Base-by-base conservation (phyloP, 2,888 invertebrate species). In the Gasteruption jaculator region DNA sequence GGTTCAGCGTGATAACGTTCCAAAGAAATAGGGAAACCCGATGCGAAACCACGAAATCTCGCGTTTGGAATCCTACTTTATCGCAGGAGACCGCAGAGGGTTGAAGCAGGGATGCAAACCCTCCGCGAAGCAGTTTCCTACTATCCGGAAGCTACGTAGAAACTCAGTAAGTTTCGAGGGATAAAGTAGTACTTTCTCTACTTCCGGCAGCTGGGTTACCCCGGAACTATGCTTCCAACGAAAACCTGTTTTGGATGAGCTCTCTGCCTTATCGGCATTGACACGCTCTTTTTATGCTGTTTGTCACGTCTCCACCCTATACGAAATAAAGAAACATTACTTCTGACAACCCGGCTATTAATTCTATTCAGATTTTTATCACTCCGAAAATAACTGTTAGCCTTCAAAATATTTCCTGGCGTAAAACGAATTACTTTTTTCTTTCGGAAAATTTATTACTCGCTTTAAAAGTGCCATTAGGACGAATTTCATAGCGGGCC, bases 241-340 rank as follows among this genome's bases (percentile, higher is more conserved):
- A 16, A 5, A 27, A 5, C 18, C 10, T 5, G 10, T 8, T 18
- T 26, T 31, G 36, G 32, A 22, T 34, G 45, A 30, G 43, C 21
- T 54, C 42, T 54, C 68, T 63, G 53, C 61, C 47, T 68, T 68
- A 66, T 62, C 68, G 65, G 62, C 59, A 33, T 49, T 42, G 39
- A 46, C 41, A 43, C 52, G 53, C 49, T 53, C 51, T 46, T 52
- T 57, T 57, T 53, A 54, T 45, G 52, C 54, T 60, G 57, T 58
- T 58, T 54, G 57, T 60, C 60, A 58, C 58, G 58, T 57, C 56
- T n/a, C 35, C 46, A 51, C 43, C 53, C 53, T 51, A 46, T 52
- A 53, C 54, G 56, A 54, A 54, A 54, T 52, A 50, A 56, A 54
- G 52, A 49, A 48, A 50, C 60, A 61, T 54, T 56, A 56, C 58